phyloP scores from a whole-genome alignment of 1,140 invertebrate genomes.

The Cyclina sinensis region DNA sequence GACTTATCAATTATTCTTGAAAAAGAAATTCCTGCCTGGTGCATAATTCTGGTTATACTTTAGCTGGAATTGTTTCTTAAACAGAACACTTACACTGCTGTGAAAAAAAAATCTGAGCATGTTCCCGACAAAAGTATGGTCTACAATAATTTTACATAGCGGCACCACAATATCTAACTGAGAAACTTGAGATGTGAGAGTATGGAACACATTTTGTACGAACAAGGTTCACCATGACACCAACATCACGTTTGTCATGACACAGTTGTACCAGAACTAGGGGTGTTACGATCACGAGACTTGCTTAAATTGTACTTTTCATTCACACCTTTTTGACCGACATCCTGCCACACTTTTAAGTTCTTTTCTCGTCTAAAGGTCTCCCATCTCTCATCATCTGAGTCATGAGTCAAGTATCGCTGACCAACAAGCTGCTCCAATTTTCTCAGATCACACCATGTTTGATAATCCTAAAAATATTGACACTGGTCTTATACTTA shows the following conservation, averaged over 20 bases:
- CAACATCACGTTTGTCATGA: slow-evolving; percentile 64
- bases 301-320: slow-evolving; percentile 85
- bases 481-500: no score
- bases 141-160: not conserved
- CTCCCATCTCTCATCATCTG: slow-evolving; percentile 97
- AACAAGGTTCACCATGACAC: slow-evolving; percentile 12
- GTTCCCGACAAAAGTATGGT: not conserved
- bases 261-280: slow-evolving; percentile 61
- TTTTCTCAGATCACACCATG: slow-evolving; percentile 97
- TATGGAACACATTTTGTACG: slow-evolving; percentile 1
- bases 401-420: slow-evolving; percentile 98
- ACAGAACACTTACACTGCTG: not conserved
- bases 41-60: no score
- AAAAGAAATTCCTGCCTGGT: no score
- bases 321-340: slow-evolving; percentile 84
- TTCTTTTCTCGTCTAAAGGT: slow-evolving; percentile 87
- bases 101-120: not conserved
- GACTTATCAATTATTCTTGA: no score
- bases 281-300: slow-evolving; percentile 77
- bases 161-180: slow-evolving; percentile 23
- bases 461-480: slow-evolving; percentile 94
- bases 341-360: slow-evolving; percentile 83
- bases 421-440: slow-evolving; percentile 94
- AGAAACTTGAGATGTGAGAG: slow-evolving; percentile 11
- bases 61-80: no score